phyloP scores from a whole-genome alignment of 2,113 vertebrate genomes.

The Neolamprologus hecqui region DNA sequence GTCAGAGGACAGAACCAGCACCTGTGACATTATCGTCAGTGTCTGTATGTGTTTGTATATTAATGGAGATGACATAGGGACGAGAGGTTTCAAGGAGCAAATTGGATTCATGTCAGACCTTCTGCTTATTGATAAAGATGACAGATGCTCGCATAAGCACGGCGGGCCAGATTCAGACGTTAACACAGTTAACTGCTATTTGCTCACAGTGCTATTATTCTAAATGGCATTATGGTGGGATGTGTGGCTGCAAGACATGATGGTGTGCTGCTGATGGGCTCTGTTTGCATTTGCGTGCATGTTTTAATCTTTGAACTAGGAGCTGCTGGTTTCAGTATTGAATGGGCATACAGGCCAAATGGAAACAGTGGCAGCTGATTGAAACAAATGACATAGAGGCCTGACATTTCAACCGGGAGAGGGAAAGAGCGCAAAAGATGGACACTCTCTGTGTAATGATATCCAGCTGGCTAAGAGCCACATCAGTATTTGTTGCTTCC shows the following conservation, averaged over 20 bases:
- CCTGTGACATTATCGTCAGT: conserved; percentile 52
- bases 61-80: conserved; percentile 36
- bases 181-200: conserved; percentile 69
- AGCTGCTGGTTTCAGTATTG: conserved; percentile 51
- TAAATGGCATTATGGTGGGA: conserved; percentile 66
- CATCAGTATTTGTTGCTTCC: conserved; percentile 29
- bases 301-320: conserved; percentile 42
- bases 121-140: conserved; percentile 67
- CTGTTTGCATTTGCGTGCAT: conserved; percentile 1
- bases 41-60: conserved; percentile 21
- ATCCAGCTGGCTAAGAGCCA: conserved; percentile 53
- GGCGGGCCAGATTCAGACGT: conserved; percentile 56
- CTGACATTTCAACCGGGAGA: conserved; percentile 28
- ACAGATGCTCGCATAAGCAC: conserved; percentile 51
- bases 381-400: conserved; percentile 56
- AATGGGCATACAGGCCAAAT: conserved; percentile 47
- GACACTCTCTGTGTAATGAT: conserved; percentile 36
- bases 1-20: conserved; percentile 61
- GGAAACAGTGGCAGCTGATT: conserved; percentile 58
- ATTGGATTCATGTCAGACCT: conserved; percentile 61
- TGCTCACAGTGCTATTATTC: conserved; percentile 68
- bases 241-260: conserved; percentile 34
- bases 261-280: background rate
- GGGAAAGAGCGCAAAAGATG: conserved; percentile 35
- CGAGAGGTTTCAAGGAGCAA: conserved; percentile 44